Base-by-base conservation (phyloP, 2,888 invertebrate species). In the Scaptodrosophila latifasciaeformis region DNA sequence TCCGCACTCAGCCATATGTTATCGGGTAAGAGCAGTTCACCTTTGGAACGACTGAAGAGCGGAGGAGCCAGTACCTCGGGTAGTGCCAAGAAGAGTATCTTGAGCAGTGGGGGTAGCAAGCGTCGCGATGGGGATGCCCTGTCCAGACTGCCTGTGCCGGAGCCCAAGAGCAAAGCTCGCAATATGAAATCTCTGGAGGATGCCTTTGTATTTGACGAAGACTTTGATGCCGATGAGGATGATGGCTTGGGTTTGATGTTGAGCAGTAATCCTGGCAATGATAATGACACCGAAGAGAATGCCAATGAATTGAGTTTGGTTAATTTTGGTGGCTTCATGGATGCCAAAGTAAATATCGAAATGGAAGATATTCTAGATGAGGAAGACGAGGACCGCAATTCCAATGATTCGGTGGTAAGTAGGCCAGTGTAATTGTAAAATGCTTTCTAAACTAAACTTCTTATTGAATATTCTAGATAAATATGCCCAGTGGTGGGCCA, bases 301-400 rank as follows among this genome's bases (percentile, higher is more conserved):
- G 50, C 44, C 13, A 70, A 60, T 31, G 78, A 60, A 0, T 39
- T 40, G 7, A 52, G 47, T 9, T 45, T 59, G 1, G 15, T 49
- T 0, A 57, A 60, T 10, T 78, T 71, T 42, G 47, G 54, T 2
- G 6, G 56, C 6, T 75, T 62, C 9, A 31, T 75, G 52, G 51
- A 78, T 2, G 15, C 55, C 2, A 72, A 72, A 34, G 43, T 42
- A 30, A 56, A 55, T 30, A 46, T 53, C 27, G 62, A 64, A 29
- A 10, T 67, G 13, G 55, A 52, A n/a, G 71, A 65, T 15, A 60
- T 65, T 50, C 42, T 57, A 2, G 69, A 63, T 1, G 65, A 66
- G 30, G 59, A 59, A 0, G 59, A 55, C 0, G 65, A 60, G 1
- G 65, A 68, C 2, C 65, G 57, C 6, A 57, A 62, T n/a, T 40